phyloP scores from a whole-genome alignment of 37 sponge, comb jelly and placozoan genomes.

The Cladorhizidae sp. region DNA sequence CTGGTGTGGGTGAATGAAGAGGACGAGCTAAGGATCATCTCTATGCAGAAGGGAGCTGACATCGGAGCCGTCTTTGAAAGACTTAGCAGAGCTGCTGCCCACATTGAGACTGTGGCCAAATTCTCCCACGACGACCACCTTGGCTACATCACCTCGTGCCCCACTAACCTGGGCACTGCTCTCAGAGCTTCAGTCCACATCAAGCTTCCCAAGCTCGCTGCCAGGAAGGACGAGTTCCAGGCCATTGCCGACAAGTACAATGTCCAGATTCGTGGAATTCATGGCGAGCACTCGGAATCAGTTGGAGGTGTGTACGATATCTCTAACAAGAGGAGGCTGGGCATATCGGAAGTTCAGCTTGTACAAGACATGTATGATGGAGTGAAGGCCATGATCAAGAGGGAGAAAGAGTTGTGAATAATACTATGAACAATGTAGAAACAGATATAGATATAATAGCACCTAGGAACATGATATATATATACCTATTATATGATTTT shows the following conservation, averaged over 20 bases:
- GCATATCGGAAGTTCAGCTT: constrained; percentile 86
- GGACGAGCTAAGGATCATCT: constrained; percentile 91
- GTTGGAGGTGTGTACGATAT: constrained; percentile 84
- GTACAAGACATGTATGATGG: constrained; percentile 82
- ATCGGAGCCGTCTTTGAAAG: constrained; percentile 69
- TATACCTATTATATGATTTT: too few relatives aligned
- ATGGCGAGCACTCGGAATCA: constrained; percentile 73
- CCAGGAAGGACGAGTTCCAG: constrained; percentile 52
- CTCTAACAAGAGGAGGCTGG: constrained; percentile 81
- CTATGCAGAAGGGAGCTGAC: constrained; percentile 91
- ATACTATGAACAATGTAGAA: too few relatives aligned
- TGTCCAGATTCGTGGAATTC: constrained; percentile 82
- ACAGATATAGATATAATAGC: too few relatives aligned
- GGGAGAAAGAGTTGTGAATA: constrained; percentile 65
- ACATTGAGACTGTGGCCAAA: constrained; percentile 62
- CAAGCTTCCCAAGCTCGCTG: constrained; percentile 76
- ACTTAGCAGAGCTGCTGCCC: constrained; percentile 45
- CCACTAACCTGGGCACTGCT: constrained; percentile 92
- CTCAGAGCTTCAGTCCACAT: constrained; percentile 82
- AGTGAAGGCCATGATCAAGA: constrained; percentile 70
- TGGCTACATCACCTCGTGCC: constrained; percentile 87
- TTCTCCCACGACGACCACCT: constrained; percentile 82
- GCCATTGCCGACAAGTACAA: constrained; percentile 60
- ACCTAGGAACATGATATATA: too few relatives aligned
- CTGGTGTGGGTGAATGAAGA: constrained; percentile 92